Evolutionary conservation across 2,113 vertebrate genomes (phyloP), one percentile per base, ranked within the genome.

Genomic region (Corythaeola cristata): DNA sequence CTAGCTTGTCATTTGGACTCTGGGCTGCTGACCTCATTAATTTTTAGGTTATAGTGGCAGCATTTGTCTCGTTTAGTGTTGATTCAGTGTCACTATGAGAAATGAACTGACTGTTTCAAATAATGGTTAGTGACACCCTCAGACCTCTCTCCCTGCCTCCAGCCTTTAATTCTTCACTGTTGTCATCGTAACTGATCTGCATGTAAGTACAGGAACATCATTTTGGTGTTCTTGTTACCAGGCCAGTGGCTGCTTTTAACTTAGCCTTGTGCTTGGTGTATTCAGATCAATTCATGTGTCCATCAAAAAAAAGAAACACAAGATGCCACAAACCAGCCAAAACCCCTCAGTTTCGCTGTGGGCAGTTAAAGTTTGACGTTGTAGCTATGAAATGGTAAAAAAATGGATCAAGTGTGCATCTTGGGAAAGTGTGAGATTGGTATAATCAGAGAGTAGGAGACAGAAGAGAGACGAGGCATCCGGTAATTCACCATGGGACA

Each of bases 71-170:
- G 9, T 19, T 79, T 26, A 12, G 71, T 89, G 96, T 90, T 95
- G 94, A 85, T 72, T 28, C 83, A 75, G 73, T 52, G 89, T 92
- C 96, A 92, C 8, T 13, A 9, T 76, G 92, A 97, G 90, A 67
- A 92, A 96, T 84, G 88, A 95, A 45, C 41, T 6, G 44, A 94
- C 33, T 52, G 2, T 7, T 94, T 74, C 82, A 21, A 30, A n/a
- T 15, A 5, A 10, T 2, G 60, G 26, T 60, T 56, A 27, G 47
- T 30, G 83, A 80, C 78, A 80, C 44, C 72, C 74, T 84, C 80
- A 55, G 72, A 37, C 9, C 76, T 94, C 75, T 41, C 24, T 63
- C 64, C 55, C 3, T 4, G 10, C 53, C 63, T 83, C 62, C 81
- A 53, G 2, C 55, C 75, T 74, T 71, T 12, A 8, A 33, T 53